Evolutionary conservation across 2,888 invertebrate genomes (phyloP).

Genomic region (Lacanobia oleracea): DNA sequence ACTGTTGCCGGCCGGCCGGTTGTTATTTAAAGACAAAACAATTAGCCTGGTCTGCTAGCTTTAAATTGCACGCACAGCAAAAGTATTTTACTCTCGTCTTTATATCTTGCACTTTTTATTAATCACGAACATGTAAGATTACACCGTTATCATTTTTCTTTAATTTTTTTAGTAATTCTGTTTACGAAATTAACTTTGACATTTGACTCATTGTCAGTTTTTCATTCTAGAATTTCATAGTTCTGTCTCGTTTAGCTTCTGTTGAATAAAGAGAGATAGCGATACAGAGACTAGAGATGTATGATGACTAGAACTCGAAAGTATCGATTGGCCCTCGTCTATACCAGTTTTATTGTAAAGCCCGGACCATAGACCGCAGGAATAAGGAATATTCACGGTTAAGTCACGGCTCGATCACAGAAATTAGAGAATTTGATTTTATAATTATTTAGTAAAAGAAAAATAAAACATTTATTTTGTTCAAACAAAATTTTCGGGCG

Average conservation of each 20-base stretch:
- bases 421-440: not conserved
- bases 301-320: not conserved
- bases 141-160: not conserved
- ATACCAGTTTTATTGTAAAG: not conserved
- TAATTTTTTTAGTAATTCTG: constrained; percentile 1
- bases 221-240: not conserved
- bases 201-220: not conserved
- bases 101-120: not conserved
- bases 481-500: too few relatives aligned
- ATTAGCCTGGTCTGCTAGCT: not conserved
- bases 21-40: not conserved
- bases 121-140: not conserved
- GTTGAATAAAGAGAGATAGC: constrained; percentile 4
- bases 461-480: too few relatives aligned
- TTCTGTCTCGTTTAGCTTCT: constrained; percentile 2
- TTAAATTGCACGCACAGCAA: not conserved
- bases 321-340: not conserved
- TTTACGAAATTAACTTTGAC: constrained; percentile 20
- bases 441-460: too few relatives aligned
- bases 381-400: too few relatives aligned
- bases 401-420: not conserved
- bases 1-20: constrained; percentile 26
- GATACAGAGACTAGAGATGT: not conserved
- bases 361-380: not conserved
- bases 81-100: not conserved